Evolutionary conservation across 2,888 invertebrate genomes (phyloP).

Genomic region (Meliscaeva auricollis): DNA sequence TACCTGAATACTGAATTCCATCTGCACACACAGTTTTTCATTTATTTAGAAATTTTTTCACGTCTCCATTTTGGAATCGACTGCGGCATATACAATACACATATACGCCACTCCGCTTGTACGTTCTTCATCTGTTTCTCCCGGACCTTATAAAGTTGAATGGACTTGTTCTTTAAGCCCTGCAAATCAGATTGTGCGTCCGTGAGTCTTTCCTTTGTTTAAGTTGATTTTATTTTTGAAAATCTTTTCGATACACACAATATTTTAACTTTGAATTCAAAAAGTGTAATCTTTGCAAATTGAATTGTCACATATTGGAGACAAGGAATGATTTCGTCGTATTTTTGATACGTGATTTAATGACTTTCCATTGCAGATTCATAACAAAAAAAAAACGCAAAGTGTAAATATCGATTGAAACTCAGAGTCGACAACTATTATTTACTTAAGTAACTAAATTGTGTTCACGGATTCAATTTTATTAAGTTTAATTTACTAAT

Average conservation of each 20-base stretch:
- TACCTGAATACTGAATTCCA: constrained; percentile 52
- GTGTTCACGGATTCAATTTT: constrained; percentile 54
- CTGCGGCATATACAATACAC: not conserved
- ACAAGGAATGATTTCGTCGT: not conserved
- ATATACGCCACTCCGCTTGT: not conserved
- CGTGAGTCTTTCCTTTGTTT: constrained; percentile 28
- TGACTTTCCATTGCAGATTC: constrained; percentile 53
- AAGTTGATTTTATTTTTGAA: constrained; percentile 3
- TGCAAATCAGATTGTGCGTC: constrained; percentile 5
- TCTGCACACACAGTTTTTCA: constrained; percentile 18
- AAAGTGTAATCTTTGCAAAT: constrained; percentile 50
- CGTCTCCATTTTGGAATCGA: constrained; percentile 33
- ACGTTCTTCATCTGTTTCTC: constrained; percentile 27
- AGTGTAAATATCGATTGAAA: constrained; percentile 26
- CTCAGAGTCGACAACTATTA: not conserved
- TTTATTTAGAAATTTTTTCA: constrained; percentile 38
- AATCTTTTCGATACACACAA: constrained; percentile 2
- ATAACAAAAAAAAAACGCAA: not conserved
- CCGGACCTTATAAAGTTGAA: constrained; percentile 30
- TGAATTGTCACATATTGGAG: constrained; percentile 52
- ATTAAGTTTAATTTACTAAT: constrained; percentile 37
- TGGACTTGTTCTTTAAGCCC: constrained; percentile 16
- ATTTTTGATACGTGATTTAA: constrained; percentile 45
- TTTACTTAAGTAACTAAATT: constrained; percentile 5
- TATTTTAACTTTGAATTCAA: constrained; percentile 55